phyloP scores from a whole-genome alignment of 1,140 invertebrate species.

The Hyles euphorbiae region DNA sequence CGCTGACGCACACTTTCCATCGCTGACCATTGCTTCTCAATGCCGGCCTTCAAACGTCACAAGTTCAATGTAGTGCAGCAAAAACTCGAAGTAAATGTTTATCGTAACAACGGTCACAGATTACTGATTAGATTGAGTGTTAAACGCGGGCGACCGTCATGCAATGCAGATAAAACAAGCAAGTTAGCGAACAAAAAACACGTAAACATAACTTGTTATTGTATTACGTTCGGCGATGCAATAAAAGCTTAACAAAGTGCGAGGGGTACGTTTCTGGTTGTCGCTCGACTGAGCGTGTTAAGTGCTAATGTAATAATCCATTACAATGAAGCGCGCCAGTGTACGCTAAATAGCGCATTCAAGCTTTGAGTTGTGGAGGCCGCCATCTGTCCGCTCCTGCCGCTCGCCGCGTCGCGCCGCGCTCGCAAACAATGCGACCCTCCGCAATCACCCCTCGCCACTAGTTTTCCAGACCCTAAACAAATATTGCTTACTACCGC shows the following conservation, averaged over 20 bases:
- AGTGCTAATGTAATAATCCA: slow-evolving; percentile 74
- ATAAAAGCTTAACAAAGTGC: slow-evolving; percentile 46
- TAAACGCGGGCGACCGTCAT: slow-evolving; percentile 36
- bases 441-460: slow-evolving; percentile 58
- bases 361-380: slow-evolving; percentile 44
- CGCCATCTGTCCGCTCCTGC: slow-evolving; percentile 55
- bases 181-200: slow-evolving; percentile 24
- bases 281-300: slow-evolving; percentile 66
- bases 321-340: slow-evolving; percentile 67
- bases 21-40: slow-evolving; percentile 1
- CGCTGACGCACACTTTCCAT: background rate
- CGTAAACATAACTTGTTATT: slow-evolving; percentile 48
- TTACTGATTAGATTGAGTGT: slow-evolving; percentile 39
- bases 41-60: slow-evolving; percentile 21
- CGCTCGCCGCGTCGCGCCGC: slow-evolving; percentile 32
- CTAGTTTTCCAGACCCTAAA: slow-evolving; percentile 62
- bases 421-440: slow-evolving; percentile 56
- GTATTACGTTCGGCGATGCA: slow-evolving; percentile 35
- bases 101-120: slow-evolving; percentile 19
- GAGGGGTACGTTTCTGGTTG: slow-evolving; percentile 50
- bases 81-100: slow-evolving; percentile 16
- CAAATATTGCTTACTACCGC: slow-evolving; percentile 56
- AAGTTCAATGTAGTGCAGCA: slow-evolving; percentile 21
- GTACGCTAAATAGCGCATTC: slow-evolving; percentile 70
- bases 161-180: slow-evolving; percentile 29